These are phyloP conservation scores for Premnoplex brunnescens DNA, from an alignment of 2,797 vertebrate species.

Conservation along the genomic window DNA sequence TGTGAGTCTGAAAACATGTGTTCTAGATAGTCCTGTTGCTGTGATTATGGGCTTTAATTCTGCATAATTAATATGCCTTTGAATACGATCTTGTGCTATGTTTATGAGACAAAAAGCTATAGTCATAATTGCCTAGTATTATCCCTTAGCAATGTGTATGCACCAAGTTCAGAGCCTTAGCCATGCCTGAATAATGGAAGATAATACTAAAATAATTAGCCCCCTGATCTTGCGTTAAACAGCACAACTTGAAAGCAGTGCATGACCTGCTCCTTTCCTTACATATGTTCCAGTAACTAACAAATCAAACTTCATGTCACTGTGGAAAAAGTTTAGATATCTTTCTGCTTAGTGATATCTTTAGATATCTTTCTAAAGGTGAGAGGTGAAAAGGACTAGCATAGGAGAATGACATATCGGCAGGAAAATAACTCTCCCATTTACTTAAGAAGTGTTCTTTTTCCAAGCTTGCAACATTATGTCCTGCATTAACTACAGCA, in stretches of 20 bases:
- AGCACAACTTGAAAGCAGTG: conserved; percentile 6
- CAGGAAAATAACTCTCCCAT: background rate
- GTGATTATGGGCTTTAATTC: conserved; percentile 27
- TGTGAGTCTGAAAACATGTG: background rate
- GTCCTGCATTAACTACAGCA: background rate
- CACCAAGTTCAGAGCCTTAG: background rate
- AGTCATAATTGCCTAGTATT: conserved; percentile 12
- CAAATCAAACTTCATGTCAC: background rate
- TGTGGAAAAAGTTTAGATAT: background rate
- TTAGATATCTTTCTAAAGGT: background rate
- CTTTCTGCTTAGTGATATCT: background rate
- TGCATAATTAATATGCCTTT: conserved; percentile 15
- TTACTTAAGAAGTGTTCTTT: background rate
- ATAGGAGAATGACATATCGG: background rate
- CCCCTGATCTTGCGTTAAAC: conserved; percentile 40
- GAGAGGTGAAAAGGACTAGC: background rate
- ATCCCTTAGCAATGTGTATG: background rate
- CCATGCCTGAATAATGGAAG: conserved; percentile 16
- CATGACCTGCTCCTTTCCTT: background rate
- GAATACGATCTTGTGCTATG: background rate
- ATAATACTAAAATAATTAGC: conserved; percentile 46
- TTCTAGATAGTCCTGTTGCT: background rate
- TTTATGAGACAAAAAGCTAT: conserved; percentile 16
- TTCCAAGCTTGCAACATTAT: background rate
- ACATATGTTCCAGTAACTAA: background rate